Percentiles rank a stretch among this genome's conserved stretches.
Evolutionary conservation across 35 echinoderm and acorn worm species (phyloP).

Genomic region (Heliocidaris erythrogramma): DNA sequence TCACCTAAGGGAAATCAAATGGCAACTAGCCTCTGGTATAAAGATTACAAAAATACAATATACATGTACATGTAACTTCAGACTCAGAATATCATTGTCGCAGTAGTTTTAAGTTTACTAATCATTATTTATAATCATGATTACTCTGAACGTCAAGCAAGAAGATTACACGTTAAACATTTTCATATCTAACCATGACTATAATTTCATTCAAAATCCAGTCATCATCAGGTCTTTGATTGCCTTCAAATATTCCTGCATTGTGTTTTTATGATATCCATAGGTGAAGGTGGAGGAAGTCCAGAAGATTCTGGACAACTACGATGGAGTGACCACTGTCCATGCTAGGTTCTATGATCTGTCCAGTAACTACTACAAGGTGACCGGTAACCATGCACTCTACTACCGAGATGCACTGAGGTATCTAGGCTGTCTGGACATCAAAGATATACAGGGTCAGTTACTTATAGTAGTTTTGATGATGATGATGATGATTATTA

Average conservation of each 20-base stretch:
- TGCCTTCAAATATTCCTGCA: background rate
- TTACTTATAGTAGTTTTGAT: background rate
- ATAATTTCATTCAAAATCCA: background rate
- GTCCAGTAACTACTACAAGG: constrained; percentile 92
- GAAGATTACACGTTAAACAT: no score
- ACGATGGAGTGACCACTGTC: constrained; percentile 87
- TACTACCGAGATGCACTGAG: constrained; percentile 95
- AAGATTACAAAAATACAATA: no score
- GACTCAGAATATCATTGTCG: no score
- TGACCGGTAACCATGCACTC: constrained; percentile 90
- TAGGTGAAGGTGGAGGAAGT: constrained; percentile 79
- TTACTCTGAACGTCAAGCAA: no score
- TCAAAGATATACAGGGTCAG: constrained; percentile 79
- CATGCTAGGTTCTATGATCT: constrained; percentile 96
- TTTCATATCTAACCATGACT: background rate
- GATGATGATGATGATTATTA: background rate
- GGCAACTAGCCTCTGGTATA: no score
- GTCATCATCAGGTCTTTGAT: background rate
- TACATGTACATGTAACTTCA: no score
- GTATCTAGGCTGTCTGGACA: constrained; percentile 77
- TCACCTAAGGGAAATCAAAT: no score
- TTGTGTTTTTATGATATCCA: background rate
- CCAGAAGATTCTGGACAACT: constrained; percentile 80
- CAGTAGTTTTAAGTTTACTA: no score
- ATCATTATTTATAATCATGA: no score